Percentiles rank a stretch among this genome's conserved stretches.
Evolutionary conservation across 2,797 vertebrate species (phyloP).

Genomic region (Loriculus beryllinus): DNA sequence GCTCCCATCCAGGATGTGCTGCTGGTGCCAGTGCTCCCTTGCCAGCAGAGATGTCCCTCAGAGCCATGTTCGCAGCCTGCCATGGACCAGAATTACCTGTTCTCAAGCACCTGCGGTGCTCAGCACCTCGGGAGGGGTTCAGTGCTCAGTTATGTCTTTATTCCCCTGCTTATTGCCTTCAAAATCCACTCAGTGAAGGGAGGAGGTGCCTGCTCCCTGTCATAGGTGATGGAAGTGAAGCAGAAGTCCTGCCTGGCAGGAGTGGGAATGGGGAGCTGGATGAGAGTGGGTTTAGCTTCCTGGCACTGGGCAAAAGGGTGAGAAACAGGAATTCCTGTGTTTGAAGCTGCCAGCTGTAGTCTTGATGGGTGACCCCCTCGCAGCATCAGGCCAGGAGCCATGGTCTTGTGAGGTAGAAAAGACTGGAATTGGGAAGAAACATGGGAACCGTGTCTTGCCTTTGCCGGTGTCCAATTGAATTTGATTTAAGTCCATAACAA

Average conservation of each 20-base stretch:
- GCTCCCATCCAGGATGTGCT: background rate
- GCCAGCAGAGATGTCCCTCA: background rate
- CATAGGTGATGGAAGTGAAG: background rate
- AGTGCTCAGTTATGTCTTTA: conserved; percentile 4
- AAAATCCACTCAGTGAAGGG: conserved; percentile 33
- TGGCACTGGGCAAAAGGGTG: background rate
- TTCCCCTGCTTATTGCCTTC: conserved; percentile 18
- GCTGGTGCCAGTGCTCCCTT: background rate
- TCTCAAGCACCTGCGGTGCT: background rate
- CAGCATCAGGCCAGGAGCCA: background rate
- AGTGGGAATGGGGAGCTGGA: background rate
- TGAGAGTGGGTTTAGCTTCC: background rate
- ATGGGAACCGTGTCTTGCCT: background rate
- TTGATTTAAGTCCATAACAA: background rate
- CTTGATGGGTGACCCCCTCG: background rate
- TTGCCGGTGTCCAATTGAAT: background rate
- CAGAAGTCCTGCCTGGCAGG: background rate
- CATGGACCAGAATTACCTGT: background rate
- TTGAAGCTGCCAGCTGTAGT: background rate
- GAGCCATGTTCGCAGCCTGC: background rate
- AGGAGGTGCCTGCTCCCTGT: conserved; percentile 21
- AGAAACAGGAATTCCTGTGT: background rate
- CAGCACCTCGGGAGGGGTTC: background rate
- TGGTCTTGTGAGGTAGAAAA: background rate
- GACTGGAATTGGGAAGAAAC: background rate